phyloP scores from a whole-genome alignment of 2,113 vertebrate genomes.

The Etheostoma spectabile region DNA sequence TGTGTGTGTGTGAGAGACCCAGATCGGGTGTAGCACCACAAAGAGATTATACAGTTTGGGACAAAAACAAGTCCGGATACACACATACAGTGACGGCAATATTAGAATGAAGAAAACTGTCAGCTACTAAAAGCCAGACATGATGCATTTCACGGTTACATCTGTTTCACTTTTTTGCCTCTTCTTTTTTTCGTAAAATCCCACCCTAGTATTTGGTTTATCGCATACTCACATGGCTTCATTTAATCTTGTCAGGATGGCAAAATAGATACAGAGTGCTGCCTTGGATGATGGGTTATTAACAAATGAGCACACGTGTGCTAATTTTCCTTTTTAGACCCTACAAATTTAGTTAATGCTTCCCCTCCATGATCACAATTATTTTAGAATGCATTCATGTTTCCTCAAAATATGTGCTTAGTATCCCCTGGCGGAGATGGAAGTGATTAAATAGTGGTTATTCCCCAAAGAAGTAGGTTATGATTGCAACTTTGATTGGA shows the following conservation, averaged over 20 bases:
- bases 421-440: conserved; percentile 39
- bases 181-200: not conserved
- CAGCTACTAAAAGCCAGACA: not conserved
- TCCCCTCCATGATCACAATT: conserved; percentile 14
- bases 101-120: not conserved
- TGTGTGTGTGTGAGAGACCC: conserved; percentile 57
- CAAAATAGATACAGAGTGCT: not conserved
- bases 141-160: not conserved
- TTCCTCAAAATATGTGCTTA: conserved; percentile 35
- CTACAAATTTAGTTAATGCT: conserved; percentile 17
- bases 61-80: conserved; percentile 43
- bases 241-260: not conserved
- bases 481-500: conserved; percentile 40
- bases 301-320: not conserved
- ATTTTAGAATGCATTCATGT: conserved; percentile 18
- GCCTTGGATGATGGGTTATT: not conserved
- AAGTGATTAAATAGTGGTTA: conserved; percentile 48
- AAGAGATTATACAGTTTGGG: conserved; percentile 42
- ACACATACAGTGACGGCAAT: not conserved
- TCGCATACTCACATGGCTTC: not conserved
- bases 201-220: not conserved
- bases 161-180: not conserved
- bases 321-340: conserved; percentile 10
- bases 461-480: conserved; percentile 37
- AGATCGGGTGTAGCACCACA: conserved; percentile 42